Base-by-base conservation (phyloP, 2,113 vertebrate species). In the Penelope pileata region DNA sequence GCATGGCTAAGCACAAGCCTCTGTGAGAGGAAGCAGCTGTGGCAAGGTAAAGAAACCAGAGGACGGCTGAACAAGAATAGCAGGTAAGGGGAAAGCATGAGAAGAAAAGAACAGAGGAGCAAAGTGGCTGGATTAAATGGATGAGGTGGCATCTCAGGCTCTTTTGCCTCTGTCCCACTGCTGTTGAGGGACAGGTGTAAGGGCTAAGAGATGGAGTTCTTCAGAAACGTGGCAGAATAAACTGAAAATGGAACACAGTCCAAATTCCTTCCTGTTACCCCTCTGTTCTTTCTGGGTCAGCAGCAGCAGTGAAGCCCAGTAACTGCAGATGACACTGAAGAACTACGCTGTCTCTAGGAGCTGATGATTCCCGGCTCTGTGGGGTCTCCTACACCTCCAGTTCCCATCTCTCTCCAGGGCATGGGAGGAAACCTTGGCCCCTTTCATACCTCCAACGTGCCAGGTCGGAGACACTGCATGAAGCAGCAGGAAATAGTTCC, bases 1-100 rank as follows among this genome's bases (percentile, higher is more conserved):
- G 56, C 26, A 60, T 0, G 0, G 45, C 9, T 11, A 59, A 27
- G 12, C 42, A 14, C 23, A 79, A 72, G 40, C 18, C 48, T 48
- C 59, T 47, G 12, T 30, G 59, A 74, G 66, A 88, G 72, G 51
- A 63, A 10, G 10, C 8, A 74, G 22, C 48, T 68, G 23, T 43
- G 26, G 27, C 8, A 69, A 82, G 8, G 15, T 22, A 77, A 88
- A 81, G 30, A 91, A 88, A 78, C 4, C 66, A 64, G 10, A 59
- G 59, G 24, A 24, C 2, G 78, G 84, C 42, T 72, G 17, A 80
- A 36, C 30, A 63, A 23, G 27, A 74, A 6, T 27, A 69, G 63
- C 10, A 77, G 51, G 27, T 21, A 81, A 59, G 29, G 34, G 38
- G 80, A 92, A 91, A 68, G 17, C 14, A 62, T 14, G 11, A 40